phyloP scores from a whole-genome alignment of 53 echinoderm and acorn worm species.

The Hippasteria phrygiana region DNA sequence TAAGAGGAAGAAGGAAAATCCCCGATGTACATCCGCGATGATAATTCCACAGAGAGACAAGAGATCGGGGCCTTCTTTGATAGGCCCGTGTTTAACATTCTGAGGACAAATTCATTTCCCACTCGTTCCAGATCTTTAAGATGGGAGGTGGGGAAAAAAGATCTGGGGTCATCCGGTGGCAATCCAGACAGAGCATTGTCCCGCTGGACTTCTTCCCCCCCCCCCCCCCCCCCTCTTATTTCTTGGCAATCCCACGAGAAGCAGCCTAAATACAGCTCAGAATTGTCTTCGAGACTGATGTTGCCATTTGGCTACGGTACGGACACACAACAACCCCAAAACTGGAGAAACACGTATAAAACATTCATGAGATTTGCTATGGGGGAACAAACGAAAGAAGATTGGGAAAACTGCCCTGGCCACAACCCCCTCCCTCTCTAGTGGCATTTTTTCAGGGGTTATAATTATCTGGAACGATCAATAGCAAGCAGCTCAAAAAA shows the following conservation, averaged over 20 bases:
- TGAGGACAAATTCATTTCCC: conserved; percentile 31
- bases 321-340: neutral
- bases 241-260: neutral
- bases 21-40: conserved; percentile 4
- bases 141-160: neutral
- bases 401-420: conserved; percentile 17
- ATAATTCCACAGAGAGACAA: conserved; percentile 38
- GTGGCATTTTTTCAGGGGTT: conserved; percentile 43
- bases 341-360: neutral
- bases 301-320: neutral
- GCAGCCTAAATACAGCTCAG: neutral
- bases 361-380: conserved; percentile 22
- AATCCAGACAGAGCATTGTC: conserved; percentile 14
- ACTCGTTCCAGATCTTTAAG: neutral
- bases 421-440: conserved; percentile 11
- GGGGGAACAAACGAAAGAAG: conserved; percentile 20
- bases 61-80: conserved; percentile 32
- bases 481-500: conserved; percentile 14
- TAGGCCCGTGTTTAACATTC: conserved; percentile 42
- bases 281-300: neutral
- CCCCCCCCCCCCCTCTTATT: neutral
- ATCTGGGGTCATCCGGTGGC: conserved; percentile 3
- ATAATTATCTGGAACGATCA: conserved; percentile 41
- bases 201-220: neutral
- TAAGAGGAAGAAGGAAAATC: neutral